Evolutionary conservation across 2,113 vertebrate genomes (phyloP).

Genomic region (Elephantulus edwardii): DNA sequence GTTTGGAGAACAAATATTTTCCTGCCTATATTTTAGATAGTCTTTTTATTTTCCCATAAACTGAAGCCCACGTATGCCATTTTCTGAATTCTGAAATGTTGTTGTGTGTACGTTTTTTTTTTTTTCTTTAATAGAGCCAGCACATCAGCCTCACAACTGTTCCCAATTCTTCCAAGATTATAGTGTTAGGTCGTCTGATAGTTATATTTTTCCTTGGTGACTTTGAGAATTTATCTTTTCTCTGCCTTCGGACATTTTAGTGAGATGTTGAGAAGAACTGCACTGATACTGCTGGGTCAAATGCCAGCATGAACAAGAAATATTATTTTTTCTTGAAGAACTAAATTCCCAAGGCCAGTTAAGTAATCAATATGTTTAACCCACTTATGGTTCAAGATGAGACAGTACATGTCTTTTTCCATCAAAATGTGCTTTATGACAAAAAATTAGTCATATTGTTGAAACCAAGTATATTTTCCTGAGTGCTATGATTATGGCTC

Average conservation of each 20-base stretch:
- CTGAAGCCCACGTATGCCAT: constrained; percentile 34
- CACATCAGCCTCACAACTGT: background rate
- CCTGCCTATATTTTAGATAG: background rate
- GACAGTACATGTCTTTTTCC: background rate
- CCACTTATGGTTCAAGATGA: background rate
- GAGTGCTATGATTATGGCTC: background rate
- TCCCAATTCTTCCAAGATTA: constrained; percentile 38
- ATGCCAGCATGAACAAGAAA: constrained; percentile 31
- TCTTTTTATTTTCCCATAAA: constrained; percentile 47
- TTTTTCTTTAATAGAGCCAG: constrained; percentile 43
- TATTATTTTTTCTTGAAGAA: background rate
- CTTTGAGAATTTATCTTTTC: constrained; percentile 18
- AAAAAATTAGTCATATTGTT: background rate
- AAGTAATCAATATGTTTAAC: constrained; percentile 7
- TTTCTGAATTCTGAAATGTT: constrained; percentile 27
- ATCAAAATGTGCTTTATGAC: background rate
- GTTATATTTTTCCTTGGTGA: constrained; percentile 49
- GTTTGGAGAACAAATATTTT: constrained; percentile 36
- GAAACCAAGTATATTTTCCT: background rate
- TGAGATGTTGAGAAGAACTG: background rate
- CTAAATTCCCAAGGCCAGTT: background rate
- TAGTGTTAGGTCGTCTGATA: constrained; percentile 12
- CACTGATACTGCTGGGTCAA: background rate
- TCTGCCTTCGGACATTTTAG: constrained; percentile 28
- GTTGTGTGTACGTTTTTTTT: no score